Conservation (phyloP, 2,113 vertebrate species). For the Petrocephalus microphthalmus region DNA sequence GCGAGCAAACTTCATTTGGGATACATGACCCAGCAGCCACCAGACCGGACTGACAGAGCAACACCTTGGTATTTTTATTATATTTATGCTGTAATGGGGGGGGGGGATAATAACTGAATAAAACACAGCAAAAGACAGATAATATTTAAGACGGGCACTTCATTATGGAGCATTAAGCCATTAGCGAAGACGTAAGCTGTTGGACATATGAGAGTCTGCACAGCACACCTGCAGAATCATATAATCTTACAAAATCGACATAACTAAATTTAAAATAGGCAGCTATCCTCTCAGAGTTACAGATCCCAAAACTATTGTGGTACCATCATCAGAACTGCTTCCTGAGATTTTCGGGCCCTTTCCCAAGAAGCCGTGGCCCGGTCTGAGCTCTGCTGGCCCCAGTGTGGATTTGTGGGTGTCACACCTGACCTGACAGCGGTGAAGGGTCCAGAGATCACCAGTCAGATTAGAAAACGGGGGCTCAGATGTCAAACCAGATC, state of each 20-base stretch:
- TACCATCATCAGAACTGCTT: not conserved
- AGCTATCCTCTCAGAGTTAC: not conserved
- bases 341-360: not conserved
- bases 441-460: not conserved
- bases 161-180: not conserved
- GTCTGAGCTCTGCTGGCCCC: not conserved
- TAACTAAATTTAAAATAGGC: not conserved
- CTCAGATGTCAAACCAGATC: slow-evolving; percentile 7
- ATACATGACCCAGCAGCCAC: slow-evolving; percentile 7
- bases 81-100: not conserved
- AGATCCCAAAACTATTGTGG: not conserved
- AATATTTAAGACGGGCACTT: not conserved
- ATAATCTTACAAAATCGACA: not conserved
- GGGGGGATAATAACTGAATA: not conserved
- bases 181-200: not conserved
- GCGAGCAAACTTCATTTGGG: slow-evolving; percentile 33
- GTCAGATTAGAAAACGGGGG: not conserved
- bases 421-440: not conserved
- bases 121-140: not conserved
- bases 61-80: slow-evolving; percentile 15
- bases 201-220: not conserved
- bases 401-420: not conserved
- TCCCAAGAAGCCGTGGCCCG: not conserved
- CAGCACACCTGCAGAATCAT: not conserved
- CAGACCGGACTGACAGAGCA: not conserved